phyloP scores from a whole-genome alignment of 1,140 invertebrate genomes.

The Drosophila truncata region DNA sequence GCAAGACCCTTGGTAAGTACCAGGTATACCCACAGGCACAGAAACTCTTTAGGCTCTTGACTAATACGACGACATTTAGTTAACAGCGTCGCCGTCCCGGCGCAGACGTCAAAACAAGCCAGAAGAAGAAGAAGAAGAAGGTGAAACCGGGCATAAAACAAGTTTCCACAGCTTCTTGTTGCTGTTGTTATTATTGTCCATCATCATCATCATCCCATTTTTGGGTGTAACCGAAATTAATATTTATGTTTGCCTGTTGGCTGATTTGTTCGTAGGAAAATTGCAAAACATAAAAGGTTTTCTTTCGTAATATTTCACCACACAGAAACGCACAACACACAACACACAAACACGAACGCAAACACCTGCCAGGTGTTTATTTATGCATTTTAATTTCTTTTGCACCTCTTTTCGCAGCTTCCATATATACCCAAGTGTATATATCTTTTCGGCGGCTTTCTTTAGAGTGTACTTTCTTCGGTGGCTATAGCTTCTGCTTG shows the following conservation, averaged over 20 bases:
- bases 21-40: constrained; percentile 7
- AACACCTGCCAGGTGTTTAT: constrained; percentile 56
- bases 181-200: constrained; percentile 26
- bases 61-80: constrained; percentile 35
- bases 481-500: constrained; percentile 21
- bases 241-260: constrained; percentile 37
- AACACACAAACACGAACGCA: constrained; percentile 9
- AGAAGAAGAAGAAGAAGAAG: constrained; percentile 28
- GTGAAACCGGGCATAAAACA: constrained; percentile 36
- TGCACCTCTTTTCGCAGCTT: constrained; percentile 56
- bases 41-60: constrained; percentile 23
- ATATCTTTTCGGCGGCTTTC: constrained; percentile 30
- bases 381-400: constrained; percentile 47
- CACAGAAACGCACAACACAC: constrained; percentile 9
- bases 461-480: constrained; percentile 39
- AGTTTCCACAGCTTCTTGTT: constrained; percentile 36
- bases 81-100: constrained; percentile 46
- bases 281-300: constrained; percentile 51
- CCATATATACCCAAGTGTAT: constrained; percentile 2
- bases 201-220: constrained; percentile 31
- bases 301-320: constrained; percentile 50
- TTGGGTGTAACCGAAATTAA: constrained; percentile 54
- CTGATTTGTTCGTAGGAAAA: constrained; percentile 45
- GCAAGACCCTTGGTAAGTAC: constrained; percentile 2
- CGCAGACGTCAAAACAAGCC: constrained; percentile 63